Base-by-base conservation (phyloP, 2,113 vertebrate species). In the Machaerirhynchus nigripectus region DNA sequence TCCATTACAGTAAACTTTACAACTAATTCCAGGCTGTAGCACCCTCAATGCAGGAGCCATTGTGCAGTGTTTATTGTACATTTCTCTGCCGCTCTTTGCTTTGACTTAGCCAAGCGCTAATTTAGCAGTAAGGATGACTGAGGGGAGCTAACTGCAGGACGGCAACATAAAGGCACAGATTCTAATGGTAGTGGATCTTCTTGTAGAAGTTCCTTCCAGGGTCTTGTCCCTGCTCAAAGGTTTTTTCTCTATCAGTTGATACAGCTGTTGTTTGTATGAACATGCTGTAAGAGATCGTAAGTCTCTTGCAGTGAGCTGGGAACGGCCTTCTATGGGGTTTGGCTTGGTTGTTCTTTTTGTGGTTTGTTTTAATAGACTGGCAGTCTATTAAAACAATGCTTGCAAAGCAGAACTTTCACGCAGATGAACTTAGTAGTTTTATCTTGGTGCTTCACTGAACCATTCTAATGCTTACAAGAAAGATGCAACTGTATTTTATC, bases 51-150 rank as follows among this genome's bases (percentile, higher is more conserved):
- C 12, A 3, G 24, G 42, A 63, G 18, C 55, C 46, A 10, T 3
- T 35, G 53, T 44, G n/a, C 47, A 39, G 6, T 27, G 13, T 46
- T 71, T 46, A 4, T 16, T 64, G 53, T 76, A 24, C 0, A 0
- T n/a, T 61, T 15, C 42, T 77, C n/a, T 44, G 69, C 28, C 77
- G 10, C 49, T 61, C 46, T 60, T 74, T 49, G 56, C 42, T 65
- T 42, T 57, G 15, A 31, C 67, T 56, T 40, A 75, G 60, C 42
- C 42, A 39, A 63, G 39, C 46, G 44, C 27, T 35, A 12, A 11
- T 81, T 65, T 57, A 84, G 22, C 22, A 57, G 2, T 42, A 61
- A 42, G 27, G 17, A 7, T 5, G 6, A 11, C 24, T 24, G 22
- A 37, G 31, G n/a, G 24, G 17, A 75, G n/a, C 53, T 82, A 64